phyloP scores from a whole-genome alignment of 1,140 invertebrate species.

The Matsumurasca onukii region DNA sequence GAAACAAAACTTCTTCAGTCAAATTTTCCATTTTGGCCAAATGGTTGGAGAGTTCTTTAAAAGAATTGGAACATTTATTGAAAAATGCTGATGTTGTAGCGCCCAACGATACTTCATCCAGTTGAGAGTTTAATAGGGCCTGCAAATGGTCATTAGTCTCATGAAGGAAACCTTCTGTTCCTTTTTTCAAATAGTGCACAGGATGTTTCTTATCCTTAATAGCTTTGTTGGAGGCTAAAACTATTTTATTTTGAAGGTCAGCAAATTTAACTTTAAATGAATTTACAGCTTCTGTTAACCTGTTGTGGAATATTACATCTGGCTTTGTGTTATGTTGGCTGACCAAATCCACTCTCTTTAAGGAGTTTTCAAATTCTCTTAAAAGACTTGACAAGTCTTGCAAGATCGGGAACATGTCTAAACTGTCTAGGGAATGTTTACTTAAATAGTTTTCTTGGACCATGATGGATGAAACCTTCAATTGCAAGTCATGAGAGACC shows the following conservation, averaged over 20 bases:
- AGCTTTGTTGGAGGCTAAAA: conserved; percentile 3
- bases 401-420: conserved; percentile 30
- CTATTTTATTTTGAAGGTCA: conserved; percentile 3
- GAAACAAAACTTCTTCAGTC: neutral
- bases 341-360: conserved; percentile 14
- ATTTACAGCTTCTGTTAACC: conserved; percentile 1
- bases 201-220: conserved; percentile 8
- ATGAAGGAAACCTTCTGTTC: neutral
- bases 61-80: neutral
- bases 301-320: neutral
- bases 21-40: neutral
- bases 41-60: neutral
- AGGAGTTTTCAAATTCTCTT: conserved; percentile 28
- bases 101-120: conserved; percentile 5
- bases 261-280: neutral
- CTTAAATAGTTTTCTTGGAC: conserved; percentile 29
- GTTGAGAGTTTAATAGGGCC: neutral
- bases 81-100: neutral
- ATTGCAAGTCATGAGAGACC: conserved; percentile 30
- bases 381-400: conserved; percentile 23
- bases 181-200: conserved; percentile 7
- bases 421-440: conserved; percentile 27
- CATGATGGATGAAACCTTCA: conserved; percentile 27
- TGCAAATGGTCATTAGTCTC: neutral
- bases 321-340: conserved; percentile 7